Evolutionary conservation across 2,113 vertebrate genomes (phyloP), one percentile per base, ranked within the genome.

Genomic region (Paracanthobrama guichenoti): DNA sequence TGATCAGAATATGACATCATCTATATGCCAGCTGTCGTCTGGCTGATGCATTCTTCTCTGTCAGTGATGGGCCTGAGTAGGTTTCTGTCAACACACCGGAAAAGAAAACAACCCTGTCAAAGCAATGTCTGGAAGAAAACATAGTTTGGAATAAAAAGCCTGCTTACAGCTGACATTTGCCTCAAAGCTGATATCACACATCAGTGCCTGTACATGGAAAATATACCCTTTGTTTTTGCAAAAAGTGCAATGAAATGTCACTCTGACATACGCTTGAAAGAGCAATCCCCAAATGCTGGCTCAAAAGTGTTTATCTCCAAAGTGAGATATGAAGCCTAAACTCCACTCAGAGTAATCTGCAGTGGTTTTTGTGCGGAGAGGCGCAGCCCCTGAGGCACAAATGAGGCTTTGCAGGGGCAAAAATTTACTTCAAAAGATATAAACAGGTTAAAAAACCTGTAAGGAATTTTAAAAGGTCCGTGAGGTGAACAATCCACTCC

Each of bases 161-260:
- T 82, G 35, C 79, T 76, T 75, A 66, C 31, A 28, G 72, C n/a
- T 84, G 77, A 73, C 87, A 74, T 82, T 81, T 84, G 64, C 42
- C 71, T 80, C 48, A 81, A 81, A 81, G 71, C 42, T 42, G 42
- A 64, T 73, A 74, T 66, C 35, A 48, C 69, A 80, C 50, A 72
- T 64, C 53, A 62, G 50, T 24, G 55, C 18, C 62, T 44, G 50
- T 71, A 44, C 16, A 62, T 46, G 28, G 48, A 57, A 62, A 74
- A 55, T 50, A 59, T 35, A 50, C 16, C 76, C 83, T 81, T 85
- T 59, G 31, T 81, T 79, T 84, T 62, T 59, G 44, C 64, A 71
- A 35, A 60, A 84, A 82, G 76, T 64, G 42, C 50, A 35, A 77
- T 71, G 69, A 71, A 84, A 83, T 55, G 81, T 53, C 81, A 57